A percentile compares a stretch with the other conserved stretches of the same genome.
phyloP scores from a whole-genome alignment of 2,113 vertebrate genomes.

The Carassius gibelio region DNA sequence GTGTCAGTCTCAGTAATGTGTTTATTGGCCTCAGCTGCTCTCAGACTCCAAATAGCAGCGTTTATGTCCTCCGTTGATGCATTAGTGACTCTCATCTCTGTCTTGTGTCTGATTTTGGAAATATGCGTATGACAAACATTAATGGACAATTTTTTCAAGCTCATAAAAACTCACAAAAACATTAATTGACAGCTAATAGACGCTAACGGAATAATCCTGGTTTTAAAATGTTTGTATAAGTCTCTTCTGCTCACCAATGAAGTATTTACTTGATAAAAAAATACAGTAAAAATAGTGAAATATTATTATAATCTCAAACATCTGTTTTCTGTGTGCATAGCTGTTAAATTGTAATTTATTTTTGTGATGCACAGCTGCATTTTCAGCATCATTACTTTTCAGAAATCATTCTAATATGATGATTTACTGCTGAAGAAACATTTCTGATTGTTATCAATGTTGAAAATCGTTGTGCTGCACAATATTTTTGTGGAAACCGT shows the following conservation, averaged over 20 bases:
- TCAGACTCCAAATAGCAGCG: neutral
- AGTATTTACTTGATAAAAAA: neutral
- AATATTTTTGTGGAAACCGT: no score
- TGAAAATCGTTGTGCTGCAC: no score
- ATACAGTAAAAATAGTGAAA: neutral
- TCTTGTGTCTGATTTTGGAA: neutral
- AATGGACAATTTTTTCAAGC: neutral
- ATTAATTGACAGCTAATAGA: neutral
- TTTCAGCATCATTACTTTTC: no score
- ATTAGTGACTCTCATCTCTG: neutral
- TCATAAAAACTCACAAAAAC: neutral
- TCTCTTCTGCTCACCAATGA: neutral
- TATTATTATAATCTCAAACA: neutral
- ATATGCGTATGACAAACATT: neutral
- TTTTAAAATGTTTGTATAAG: neutral
- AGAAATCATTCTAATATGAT: no score
- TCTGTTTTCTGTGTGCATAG: neutral
- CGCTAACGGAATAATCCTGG: neutral
- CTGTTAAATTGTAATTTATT: no score
- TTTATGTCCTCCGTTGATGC: neutral
- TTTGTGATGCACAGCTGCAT: no score
- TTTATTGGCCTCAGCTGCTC: neutral
- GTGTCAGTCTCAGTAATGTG: neutral
- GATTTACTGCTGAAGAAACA: no score
- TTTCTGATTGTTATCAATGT: no score